Conservation (phyloP, 2,888 invertebrate species). For the Diadegma fenestrale region DNA sequence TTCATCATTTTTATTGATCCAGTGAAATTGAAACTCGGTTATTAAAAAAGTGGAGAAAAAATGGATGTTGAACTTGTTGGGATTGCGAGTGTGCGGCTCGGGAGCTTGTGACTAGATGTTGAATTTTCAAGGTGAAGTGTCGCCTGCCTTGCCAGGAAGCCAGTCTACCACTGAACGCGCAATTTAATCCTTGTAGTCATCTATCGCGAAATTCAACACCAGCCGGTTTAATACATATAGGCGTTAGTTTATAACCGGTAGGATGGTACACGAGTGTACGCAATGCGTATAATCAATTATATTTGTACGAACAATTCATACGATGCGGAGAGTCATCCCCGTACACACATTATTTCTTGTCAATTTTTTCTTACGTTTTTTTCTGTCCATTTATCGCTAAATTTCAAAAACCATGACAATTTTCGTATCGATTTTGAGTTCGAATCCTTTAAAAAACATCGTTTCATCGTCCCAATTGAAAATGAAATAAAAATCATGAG, state of each 20-base stretch:
- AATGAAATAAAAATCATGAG: no score
- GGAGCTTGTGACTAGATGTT: background rate
- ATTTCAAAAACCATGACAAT: no score
- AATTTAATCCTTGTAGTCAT: slow-evolving; percentile 62
- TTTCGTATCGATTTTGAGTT: no score
- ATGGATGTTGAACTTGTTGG: slow-evolving; percentile 16
- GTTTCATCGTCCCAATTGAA: no score
- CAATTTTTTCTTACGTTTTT: no score
- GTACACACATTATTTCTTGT: background rate
- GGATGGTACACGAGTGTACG: slow-evolving; percentile 24
- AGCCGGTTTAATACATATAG: slow-evolving; percentile 33
- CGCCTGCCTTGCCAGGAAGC: slow-evolving; percentile 44
- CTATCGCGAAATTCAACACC: slow-evolving; percentile 66
- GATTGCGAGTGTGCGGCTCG: background rate
- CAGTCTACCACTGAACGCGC: slow-evolving; percentile 47
- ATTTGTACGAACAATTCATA: slow-evolving; percentile 37
- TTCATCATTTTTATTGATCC: background rate
- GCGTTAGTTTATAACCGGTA: slow-evolving; percentile 49
- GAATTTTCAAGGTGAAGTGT: slow-evolving; percentile 63
- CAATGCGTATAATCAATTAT: slow-evolving; percentile 66
- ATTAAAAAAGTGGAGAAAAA: background rate
- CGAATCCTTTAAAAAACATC: no score
- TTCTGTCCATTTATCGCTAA: no score
- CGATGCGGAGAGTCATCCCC: background rate
- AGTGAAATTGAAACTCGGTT: background rate